Percentiles rank a stretch among this genome's conserved stretches.
phyloP scores from a whole-genome alignment of 2,888 invertebrate genomes.

The Drosophila affinis region DNA sequence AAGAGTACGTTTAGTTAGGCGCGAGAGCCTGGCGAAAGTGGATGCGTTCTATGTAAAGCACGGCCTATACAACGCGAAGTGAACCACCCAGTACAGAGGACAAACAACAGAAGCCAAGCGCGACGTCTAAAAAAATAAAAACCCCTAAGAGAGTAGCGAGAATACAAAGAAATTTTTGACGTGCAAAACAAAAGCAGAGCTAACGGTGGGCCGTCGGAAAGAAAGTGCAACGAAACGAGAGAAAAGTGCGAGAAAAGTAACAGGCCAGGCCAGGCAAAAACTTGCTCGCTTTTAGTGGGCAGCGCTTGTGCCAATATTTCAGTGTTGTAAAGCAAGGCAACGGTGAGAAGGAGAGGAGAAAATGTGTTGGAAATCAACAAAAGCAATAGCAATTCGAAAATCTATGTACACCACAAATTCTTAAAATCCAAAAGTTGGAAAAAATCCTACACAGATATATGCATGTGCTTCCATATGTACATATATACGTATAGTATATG shows the following conservation, averaged over 20 bases:
- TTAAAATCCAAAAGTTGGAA: constrained; percentile 60
- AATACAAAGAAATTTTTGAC: constrained; percentile 18
- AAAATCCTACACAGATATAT: constrained; percentile 58
- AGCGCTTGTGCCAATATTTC: background rate
- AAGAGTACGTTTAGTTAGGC: constrained; percentile 76
- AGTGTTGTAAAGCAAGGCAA: constrained; percentile 34
- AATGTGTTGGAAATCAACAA: constrained; percentile 44
- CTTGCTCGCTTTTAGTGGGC: background rate
- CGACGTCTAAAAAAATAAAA: constrained; percentile 42
- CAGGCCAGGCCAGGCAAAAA: background rate
- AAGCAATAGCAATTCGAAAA: constrained; percentile 64
- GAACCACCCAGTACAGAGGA: constrained; percentile 35
- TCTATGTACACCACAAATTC: constrained; percentile 81
- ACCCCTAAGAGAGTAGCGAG: background rate
- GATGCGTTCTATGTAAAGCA: constrained; percentile 71
- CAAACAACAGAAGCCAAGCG: constrained; percentile 42
- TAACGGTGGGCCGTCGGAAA: background rate
- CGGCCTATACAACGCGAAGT: constrained; percentile 47
- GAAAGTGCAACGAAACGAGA: background rate
- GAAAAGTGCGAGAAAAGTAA: constrained; percentile 7
- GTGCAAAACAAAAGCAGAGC: background rate
- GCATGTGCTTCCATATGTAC: constrained; percentile 53
- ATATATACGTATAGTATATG: constrained; percentile 35
- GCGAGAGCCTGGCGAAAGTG: constrained; percentile 82
- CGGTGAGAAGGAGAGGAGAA: constrained; percentile 22